These are phyloP conservation scores for Rhabdornis inornatus DNA, from an alignment of 2,113 vertebrate species.

Conservation along the genomic window DNA sequence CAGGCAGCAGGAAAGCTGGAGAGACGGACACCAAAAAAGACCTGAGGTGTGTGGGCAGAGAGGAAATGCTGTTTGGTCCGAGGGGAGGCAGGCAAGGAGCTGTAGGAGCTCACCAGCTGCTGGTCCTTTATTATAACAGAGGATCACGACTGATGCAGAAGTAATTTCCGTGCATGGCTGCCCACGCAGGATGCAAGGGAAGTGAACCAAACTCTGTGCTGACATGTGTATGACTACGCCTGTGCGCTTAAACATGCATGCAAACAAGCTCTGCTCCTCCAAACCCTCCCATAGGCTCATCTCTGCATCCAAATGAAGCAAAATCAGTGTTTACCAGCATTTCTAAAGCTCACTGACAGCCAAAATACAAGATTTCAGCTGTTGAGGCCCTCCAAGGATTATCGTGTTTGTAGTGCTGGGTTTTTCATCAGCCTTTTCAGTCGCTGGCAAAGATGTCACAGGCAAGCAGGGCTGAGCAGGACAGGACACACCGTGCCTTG, in stretches of 20 bases:
- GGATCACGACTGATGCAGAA: constrained; percentile 24
- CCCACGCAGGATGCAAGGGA: constrained; percentile 23
- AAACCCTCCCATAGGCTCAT: constrained; percentile 33
- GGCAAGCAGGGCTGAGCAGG: neutral
- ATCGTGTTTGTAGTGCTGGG: neutral
- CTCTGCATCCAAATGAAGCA: constrained; percentile 58
- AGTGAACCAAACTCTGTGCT: neutral
- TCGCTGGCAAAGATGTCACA: neutral
- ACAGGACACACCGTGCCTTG: neutral
- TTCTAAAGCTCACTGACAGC: neutral
- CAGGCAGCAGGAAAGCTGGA: neutral
- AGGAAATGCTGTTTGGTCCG: neutral
- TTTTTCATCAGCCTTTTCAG: neutral
- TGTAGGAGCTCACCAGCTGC: constrained; percentile 20
- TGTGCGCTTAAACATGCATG: constrained; percentile 11
- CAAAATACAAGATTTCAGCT: constrained; percentile 31
- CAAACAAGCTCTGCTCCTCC: constrained; percentile 57
- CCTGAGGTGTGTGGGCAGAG: neutral
- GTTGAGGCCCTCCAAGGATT: constrained; percentile 1
- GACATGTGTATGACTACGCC: neutral
- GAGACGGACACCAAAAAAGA: neutral
- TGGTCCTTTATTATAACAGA: neutral
- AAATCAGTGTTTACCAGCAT: constrained; percentile 15
- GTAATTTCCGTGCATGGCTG: constrained; percentile 51
- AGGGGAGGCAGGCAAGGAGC: neutral